Conservation (phyloP, 2,888 invertebrate species). For the Adelphocoris suturalis region DNA sequence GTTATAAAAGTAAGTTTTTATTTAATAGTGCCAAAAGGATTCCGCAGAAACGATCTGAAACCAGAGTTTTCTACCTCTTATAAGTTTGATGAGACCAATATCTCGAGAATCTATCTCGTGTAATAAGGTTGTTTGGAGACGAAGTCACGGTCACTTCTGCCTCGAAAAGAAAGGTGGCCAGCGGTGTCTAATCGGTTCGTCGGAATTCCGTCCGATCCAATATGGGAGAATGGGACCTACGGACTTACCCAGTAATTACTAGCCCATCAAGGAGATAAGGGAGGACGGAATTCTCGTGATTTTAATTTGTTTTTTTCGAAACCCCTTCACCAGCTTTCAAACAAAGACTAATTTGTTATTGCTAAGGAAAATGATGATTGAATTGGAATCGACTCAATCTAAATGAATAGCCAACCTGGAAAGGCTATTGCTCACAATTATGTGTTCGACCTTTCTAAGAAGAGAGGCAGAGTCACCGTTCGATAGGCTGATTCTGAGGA, state of each 20-base stretch:
- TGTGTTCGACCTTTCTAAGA: background rate
- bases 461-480: background rate
- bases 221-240: background rate
- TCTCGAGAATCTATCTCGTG: too few relatives aligned
- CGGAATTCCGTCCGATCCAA: background rate
- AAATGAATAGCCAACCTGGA: background rate
- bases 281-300: background rate
- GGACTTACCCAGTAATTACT: background rate
- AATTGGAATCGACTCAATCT: background rate
- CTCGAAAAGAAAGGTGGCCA: constrained; percentile 9
- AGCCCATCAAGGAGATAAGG: constrained; percentile 3
- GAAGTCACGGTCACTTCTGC: background rate
- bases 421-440: background rate
- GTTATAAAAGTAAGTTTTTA: too few relatives aligned
- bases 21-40: background rate
- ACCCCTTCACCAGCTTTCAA: background rate
- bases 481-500: background rate
- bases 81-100: background rate
- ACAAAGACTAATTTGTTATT: background rate
- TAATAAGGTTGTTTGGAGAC: background rate
- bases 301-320: background rate
- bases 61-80: background rate
- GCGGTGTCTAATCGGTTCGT: background rate
- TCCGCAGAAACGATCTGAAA: background rate
- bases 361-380: background rate